Evolutionary conservation across 2,888 invertebrate species (phyloP), one percentile per base, ranked within the genome.

Genomic region (Autographa pulchrina): DNA sequence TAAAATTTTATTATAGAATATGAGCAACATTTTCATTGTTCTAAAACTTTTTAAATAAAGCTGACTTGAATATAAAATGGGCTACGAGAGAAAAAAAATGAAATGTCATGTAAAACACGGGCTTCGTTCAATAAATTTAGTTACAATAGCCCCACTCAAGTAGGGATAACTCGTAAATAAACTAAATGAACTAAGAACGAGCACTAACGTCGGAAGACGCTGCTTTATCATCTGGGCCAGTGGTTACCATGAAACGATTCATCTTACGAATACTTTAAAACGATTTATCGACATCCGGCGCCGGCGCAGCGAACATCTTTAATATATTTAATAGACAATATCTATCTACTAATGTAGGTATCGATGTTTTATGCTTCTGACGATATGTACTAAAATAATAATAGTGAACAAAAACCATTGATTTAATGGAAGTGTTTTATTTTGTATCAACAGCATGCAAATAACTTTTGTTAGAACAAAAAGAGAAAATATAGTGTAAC

Each of bases 221-320:
- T 72, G 86, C 85, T 87, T 87, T 86, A 87, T 87, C 83, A 83
- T 83, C 79, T 78, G 78, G 72, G 74, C 73, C 77, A 71, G 66
- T 80, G 71, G 82, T 81, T 75, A 82, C 83, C 81, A 84, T 88
- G 84, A 83, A 85, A 78, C 85, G 84, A 86, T 86, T 81, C 85
- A 85, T 88, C 87, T 85, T 78, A 75, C 52, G 77, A 83, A 84
- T 84, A 86, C 81, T 85, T 83, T 76, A 76, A 79, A 83, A 74
- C 72, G 68, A 82, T 83, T 78, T 79, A 82, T 82, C 65, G 75
- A 41, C 61, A 76, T 82, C 83, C 82, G 72, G 72, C 83, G 81
- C 81, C 67, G 68, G 81, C 83, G 80, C 83, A 82, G 48, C 48
- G 52, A 70, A 20, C 61, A n/a, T 60, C 62, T 74, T 71, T 62